Evolutionary conservation across 2,888 invertebrate genomes (phyloP), one percentile per base, ranked within the genome.

Genomic region (Hoplodrina blanda): DNA sequence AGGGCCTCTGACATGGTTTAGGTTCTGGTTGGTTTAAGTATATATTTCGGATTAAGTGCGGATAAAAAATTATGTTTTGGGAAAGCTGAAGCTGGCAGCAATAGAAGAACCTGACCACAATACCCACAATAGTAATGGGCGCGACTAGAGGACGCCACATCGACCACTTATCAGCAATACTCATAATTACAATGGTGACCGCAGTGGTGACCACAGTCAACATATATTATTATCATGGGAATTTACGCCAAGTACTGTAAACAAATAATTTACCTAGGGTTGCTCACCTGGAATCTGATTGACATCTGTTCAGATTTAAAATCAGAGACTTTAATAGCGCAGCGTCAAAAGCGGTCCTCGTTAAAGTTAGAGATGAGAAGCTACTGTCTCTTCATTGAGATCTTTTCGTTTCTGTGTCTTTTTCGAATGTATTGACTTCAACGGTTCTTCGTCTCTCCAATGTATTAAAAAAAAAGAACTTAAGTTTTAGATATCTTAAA

Each of bases 141-240:
- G 7, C 52, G 49, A 20, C 49, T 56, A 30, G 7, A 46, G 10
- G 62, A 52, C 54, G 33, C 44, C 41, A 55, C 56, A 61, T 76
- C 41, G 37, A 52, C n/a, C 10, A 3, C 3, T 57, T 64, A 72
- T 64, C 71, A 46, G 7, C 25, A 5, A 19, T 11, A 19, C 13
- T 37, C 13, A 62, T 44, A 65, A 80, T 63, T 77, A 77, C 25
- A 80, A 68, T 62, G 19, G 46, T 13, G 15, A 73, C 65, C 77
- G 10, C 69, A 57, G 0, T 2, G 8, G 46, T 19, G 25, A 73
- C 73, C 78, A 19, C 78, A 69, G 44, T 19, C 49, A 50, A 64
- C 60, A 69, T 53, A 53, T 74, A 64, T 74, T 74, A 74, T 66
- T 60, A 72, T 78, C 68, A 76, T 81, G 79, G 79, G 81, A 79